These are phyloP conservation scores for Panagrolaimus sp. DNA, from an alignment of 1,140 invertebrate species.

Conservation along the genomic window DNA sequence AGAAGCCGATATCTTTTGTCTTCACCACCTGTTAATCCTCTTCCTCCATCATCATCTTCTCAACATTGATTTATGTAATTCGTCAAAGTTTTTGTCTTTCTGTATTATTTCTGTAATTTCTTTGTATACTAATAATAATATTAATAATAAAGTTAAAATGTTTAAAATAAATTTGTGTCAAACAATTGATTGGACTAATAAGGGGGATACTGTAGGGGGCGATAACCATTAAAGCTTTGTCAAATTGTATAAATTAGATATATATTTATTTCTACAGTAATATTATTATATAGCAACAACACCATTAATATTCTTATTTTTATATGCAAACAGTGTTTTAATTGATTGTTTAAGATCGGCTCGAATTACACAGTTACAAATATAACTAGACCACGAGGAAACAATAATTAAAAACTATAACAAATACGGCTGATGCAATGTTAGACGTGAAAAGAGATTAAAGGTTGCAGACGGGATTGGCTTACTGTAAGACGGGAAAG, in stretches of 20 bases:
- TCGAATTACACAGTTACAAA: slow-evolving; percentile 47
- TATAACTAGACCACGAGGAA: slow-evolving; percentile 52
- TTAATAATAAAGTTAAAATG: too few species aligned
- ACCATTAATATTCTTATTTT: neutral
- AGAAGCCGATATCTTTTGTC: neutral
- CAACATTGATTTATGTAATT: neutral
- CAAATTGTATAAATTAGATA: too few species aligned
- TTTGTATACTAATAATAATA: neutral
- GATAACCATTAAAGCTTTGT: neutral
- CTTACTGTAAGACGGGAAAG: too few species aligned
- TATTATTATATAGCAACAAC: neutral
- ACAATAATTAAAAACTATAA: slow-evolving; percentile 52
- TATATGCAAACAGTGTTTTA: neutral
- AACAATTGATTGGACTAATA: too few species aligned
- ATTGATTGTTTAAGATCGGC: slow-evolving; percentile 22
- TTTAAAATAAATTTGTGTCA: too few species aligned
- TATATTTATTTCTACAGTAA: slow-evolving; percentile 1
- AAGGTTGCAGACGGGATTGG: too few species aligned
- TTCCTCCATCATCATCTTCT: neutral
- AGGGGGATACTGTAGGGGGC: too few species aligned
- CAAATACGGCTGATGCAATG: too few species aligned
- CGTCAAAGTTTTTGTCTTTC: neutral
- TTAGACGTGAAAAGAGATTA: too few species aligned
- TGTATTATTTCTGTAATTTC: neutral
- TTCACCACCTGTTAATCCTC: neutral